A percentile compares a stretch with the other conserved stretches of the same genome.
These are phyloP conservation scores for Moxostoma hubbsi DNA, from an alignment of 2,797 vertebrate species.

Conservation along the genomic window DNA sequence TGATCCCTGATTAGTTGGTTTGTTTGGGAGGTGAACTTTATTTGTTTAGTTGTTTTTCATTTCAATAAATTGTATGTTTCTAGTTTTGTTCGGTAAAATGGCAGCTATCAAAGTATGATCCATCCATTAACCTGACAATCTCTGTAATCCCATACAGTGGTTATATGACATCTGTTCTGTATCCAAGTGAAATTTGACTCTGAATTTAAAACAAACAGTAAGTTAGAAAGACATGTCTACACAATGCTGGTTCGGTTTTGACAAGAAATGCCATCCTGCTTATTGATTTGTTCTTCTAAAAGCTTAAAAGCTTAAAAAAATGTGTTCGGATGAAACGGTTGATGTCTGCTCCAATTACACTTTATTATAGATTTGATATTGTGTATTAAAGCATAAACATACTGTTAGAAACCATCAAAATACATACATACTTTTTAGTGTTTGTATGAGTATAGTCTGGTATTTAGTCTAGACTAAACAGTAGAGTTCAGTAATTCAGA, in stretches of 20 bases:
- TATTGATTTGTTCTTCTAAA: not conserved
- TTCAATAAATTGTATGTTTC: not conserved
- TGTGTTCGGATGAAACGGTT: no score
- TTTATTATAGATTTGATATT: not conserved
- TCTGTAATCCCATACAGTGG: not conserved
- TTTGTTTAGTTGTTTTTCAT: constrained; percentile 18
- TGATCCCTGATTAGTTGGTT: not conserved
- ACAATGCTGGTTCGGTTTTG: not conserved
- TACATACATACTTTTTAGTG: not conserved
- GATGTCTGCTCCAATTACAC: not conserved
- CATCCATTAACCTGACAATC: constrained; percentile 15
- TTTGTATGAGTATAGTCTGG: constrained; percentile 1
- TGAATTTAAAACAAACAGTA: not conserved
- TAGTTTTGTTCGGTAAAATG: not conserved
- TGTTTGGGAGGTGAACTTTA: not conserved
- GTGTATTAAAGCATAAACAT: not conserved
- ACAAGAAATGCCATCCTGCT: not conserved
- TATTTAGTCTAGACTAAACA: constrained; percentile 30
- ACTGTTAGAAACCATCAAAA: constrained; percentile 6
- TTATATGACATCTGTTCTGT: not conserved
- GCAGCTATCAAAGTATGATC: constrained; percentile 28
- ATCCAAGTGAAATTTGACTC: not conserved
- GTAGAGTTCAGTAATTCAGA: not conserved
- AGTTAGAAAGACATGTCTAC: no score
- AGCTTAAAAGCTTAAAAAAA: not conserved